Base-by-base conservation (phyloP, 2,888 invertebrate genomes). In the Zelleria hepariella region DNA sequence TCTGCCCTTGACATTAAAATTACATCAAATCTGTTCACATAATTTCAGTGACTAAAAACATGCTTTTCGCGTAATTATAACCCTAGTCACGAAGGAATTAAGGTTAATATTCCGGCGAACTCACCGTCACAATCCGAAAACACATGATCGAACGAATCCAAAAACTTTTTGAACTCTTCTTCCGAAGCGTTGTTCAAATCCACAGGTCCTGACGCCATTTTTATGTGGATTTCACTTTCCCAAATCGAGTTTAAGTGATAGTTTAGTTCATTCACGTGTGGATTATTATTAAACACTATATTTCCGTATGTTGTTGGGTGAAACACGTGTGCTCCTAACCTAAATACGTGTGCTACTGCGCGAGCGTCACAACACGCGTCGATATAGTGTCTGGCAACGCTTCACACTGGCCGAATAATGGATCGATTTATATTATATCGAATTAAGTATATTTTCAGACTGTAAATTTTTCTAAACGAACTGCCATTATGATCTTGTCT, bases 51-150 rank as follows among this genome's bases (percentile, higher is more conserved):
- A n/a, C n/a, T n/a, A n/a, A n/a, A n/a, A n/a, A n/a, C n/a, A n/a
- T n/a, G n/a, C n/a, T n/a, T n/a, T n/a, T 42, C 15, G 15, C 15
- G 15, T 15, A 15, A 42, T 42, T 15, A 42, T 42, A 3, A 42
- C 10, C 15, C 32, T 42, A 42, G 15, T 10, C 15, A 32, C 32
- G 15, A 42, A 42, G 32, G 15, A 42, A 42, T 5, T 15, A 15
- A 42, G n/a, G 32, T 2, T 15, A 10, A 42, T 42, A 10, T 15
- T 42, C 32, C 15, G 1, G n/a, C 20, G 27, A 63, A 79, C 90
- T 78, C 75, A 92, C 95, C 95, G 77, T 95, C 94, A 74, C 95
- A 95, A 74, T 95, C 95, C 53, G 93, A 92, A 62, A 95, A 89
- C 58, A 95, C 91, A 66, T 92, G 92, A 71, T 95, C 94, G 66